Percentiles rank a stretch among this genome's conserved stretches.
phyloP scores from a whole-genome alignment of 2,113 vertebrate species.

The Rhinoderma darwinii region DNA sequence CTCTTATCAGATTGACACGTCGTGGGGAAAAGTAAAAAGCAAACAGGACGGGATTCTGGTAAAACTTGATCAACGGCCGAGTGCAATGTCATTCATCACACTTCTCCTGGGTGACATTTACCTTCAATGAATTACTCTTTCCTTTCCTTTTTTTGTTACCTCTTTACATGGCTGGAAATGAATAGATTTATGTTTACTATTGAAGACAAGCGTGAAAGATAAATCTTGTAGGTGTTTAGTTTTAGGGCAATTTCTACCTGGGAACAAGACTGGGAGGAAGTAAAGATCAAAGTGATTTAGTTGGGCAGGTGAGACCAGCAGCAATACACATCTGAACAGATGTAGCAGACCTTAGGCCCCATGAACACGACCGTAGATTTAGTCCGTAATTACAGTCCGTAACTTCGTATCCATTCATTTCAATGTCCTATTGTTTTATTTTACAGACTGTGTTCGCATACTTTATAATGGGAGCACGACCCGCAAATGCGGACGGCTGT shows the following conservation, averaged over 20 bases:
- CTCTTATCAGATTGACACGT: neutral
- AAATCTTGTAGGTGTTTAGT: neutral
- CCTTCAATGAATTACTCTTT: neutral
- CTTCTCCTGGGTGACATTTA: constrained; percentile 19
- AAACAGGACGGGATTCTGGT: constrained; percentile 21
- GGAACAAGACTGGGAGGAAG: neutral
- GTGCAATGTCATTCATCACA: neutral
- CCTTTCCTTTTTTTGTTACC: constrained; percentile 17
- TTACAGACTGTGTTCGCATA: too few relatives aligned
- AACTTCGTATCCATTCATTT: too few relatives aligned
- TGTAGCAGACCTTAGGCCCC: neutral
- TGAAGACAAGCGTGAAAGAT: neutral
- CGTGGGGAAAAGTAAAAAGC: constrained; percentile 10
- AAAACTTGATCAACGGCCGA: neutral
- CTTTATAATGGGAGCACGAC: too few relatives aligned
- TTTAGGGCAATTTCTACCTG: neutral
- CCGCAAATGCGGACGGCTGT: too few relatives aligned
- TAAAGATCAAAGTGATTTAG: neutral
- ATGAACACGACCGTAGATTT: too few relatives aligned
- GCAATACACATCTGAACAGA: neutral
- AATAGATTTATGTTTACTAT: neutral
- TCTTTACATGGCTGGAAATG: neutral
- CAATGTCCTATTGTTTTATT: too few relatives aligned
- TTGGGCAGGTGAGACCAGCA: neutral
- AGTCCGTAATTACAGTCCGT: too few relatives aligned